Evolutionary conservation across 2,888 invertebrate species (phyloP), one percentile per base, ranked within the genome.

Genomic region (Nineta flava): DNA sequence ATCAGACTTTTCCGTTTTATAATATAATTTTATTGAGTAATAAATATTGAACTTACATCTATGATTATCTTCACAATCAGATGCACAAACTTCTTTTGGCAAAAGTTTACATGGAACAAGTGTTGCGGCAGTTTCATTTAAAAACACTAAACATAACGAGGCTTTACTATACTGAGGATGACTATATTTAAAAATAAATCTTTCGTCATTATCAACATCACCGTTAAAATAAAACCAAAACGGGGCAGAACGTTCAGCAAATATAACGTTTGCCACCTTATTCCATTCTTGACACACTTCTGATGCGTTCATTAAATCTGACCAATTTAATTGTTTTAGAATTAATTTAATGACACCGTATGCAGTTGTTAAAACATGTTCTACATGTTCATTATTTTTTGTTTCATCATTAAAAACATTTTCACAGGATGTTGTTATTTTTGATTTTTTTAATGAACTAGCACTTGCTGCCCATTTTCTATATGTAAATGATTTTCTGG

Each of bases 121-220:
- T 17, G 13, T n/a, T 16, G 15, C 19, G 12, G 41, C 41, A 21
- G 16, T 21, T 40, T 48, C 48, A 21, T 48, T 48, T 41, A 48
- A 19, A 48, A 48, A 48, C n/a, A 41, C 21, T 9, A 48, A 21
- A 26, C 48, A 48, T 16, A 48, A 48, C 10, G 40, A 17, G n/a
- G 48, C 41, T 21, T 48, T 38, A 9, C 40, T 48, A 12, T 48
- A 41, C 9, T 26, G 48, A 2, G 5, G 12, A 38, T 13, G n/a
- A 6, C n/a, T n/a, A 26, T 26, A 26, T 3, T 26, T 26, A 26
- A 26, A 7, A 13, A 12, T n/a, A 12, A 38, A 12, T 38, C 15
- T 15, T 38, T 13, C 3, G 38, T 2, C 4, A 2, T 2, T 5
- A 6, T 15, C n/a, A 38, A 6, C 12, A 15, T 6, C n/a, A 5